phyloP scores from a whole-genome alignment of 2,113 vertebrate genomes.

The Parus major region DNA sequence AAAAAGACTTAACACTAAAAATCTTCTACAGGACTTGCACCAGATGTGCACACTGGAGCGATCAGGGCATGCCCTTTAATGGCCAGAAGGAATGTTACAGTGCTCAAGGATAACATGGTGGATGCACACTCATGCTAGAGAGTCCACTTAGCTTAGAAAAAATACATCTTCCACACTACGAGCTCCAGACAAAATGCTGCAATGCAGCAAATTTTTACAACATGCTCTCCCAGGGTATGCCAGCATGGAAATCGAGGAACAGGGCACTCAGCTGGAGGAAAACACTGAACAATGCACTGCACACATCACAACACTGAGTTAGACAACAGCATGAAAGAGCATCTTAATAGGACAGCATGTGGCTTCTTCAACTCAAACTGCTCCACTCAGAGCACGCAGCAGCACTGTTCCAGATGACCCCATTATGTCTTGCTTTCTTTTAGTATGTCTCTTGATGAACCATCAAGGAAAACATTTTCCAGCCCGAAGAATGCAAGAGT shows the following conservation, averaged over 20 bases:
- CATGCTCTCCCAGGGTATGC: background rate
- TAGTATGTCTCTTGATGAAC: background rate
- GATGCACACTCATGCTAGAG: background rate
- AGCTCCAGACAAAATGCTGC: constrained; percentile 54
- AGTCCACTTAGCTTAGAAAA: background rate
- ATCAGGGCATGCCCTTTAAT: background rate
- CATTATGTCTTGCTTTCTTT: constrained; percentile 59
- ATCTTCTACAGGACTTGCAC: background rate
- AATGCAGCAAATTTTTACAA: constrained; percentile 57
- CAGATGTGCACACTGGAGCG: background rate
- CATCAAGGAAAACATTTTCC: constrained; percentile 41
- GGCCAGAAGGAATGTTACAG: background rate
- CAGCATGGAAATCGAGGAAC: background rate
- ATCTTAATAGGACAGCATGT: background rate
- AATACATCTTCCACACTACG: background rate
- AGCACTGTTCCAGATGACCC: constrained; percentile 36
- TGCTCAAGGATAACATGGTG: background rate
- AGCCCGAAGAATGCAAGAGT: background rate
- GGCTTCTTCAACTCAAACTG: background rate
- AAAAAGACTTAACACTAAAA: background rate
- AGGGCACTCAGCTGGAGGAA: constrained; percentile 7
- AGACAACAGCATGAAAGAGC: background rate
- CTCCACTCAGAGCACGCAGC: background rate
- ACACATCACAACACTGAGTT: background rate
- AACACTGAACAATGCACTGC: background rate